A percentile compares a stretch with the other conserved stretches of the same genome.
phyloP scores from a whole-genome alignment of 2,113 vertebrate genomes.

The Gavia stellata region DNA sequence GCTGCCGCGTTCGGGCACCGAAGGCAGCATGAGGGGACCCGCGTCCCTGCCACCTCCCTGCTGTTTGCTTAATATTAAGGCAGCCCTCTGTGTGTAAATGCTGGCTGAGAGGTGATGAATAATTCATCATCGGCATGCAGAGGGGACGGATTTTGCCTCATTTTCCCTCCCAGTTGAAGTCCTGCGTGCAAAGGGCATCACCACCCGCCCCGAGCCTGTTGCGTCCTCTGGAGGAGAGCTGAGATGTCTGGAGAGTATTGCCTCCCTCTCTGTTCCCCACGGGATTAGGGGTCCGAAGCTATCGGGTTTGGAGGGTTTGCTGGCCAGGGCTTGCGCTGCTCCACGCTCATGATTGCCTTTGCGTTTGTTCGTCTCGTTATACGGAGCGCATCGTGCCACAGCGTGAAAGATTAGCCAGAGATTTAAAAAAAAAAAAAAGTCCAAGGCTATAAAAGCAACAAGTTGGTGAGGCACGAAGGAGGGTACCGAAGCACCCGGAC shows the following conservation, averaged over 20 bases:
- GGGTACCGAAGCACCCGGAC: rapidly evolving
- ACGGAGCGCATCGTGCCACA: rapidly evolving
- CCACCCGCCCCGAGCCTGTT: background rate
- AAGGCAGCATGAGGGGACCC: background rate
- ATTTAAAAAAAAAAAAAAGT: background rate
- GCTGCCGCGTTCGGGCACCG: background rate
- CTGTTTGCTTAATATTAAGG: background rate
- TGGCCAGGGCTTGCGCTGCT: background rate
- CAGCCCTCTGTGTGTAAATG: background rate
- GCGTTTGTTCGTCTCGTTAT: background rate
- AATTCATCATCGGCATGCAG: rapidly evolving
- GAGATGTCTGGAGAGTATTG: background rate
- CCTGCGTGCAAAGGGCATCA: background rate
- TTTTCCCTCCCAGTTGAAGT: background rate
- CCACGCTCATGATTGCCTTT: background rate
- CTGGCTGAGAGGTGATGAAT: background rate
- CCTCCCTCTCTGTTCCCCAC: background rate
- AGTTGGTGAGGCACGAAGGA: background rate
- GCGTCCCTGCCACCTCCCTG: background rate
- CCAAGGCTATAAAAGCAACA: background rate
- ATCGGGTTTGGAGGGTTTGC: background rate
- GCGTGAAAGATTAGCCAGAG: background rate
- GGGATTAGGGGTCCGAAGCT: rapidly evolving
- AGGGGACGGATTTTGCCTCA: background rate
- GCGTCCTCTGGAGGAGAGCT: background rate